These are phyloP conservation scores for Arrhopalites spinosus DNA, from an alignment of 2,888 invertebrate species.

Conservation along the genomic window DNA sequence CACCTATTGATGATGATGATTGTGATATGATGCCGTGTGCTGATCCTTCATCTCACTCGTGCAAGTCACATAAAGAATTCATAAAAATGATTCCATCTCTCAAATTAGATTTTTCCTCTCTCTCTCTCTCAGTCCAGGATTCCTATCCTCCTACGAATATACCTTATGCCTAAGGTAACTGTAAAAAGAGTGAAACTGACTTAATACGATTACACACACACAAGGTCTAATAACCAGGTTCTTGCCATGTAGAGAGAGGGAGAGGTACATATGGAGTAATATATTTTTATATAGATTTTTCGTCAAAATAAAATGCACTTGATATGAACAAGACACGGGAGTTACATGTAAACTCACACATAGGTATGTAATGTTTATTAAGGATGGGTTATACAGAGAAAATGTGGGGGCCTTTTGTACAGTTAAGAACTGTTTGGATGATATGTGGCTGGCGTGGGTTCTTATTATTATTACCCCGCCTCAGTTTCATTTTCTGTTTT, in stretches of 20 bases:
- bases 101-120: slow-evolving; percentile 37
- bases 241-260: too few relatives aligned
- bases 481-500: neutral
- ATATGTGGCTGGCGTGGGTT: too few relatives aligned
- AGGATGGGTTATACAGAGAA: too few relatives aligned
- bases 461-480: neutral
- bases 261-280: too few relatives aligned
- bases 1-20: slow-evolving; percentile 7
- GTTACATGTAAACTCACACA: too few relatives aligned
- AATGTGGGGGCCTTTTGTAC: too few relatives aligned
- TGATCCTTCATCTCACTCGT: slow-evolving; percentile 34
- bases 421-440: too few relatives aligned
- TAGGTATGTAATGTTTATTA: too few relatives aligned
- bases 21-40: slow-evolving; percentile 26
- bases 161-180: neutral
- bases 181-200: neutral
- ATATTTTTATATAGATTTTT: too few relatives aligned
- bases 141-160: neutral
- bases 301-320: too few relatives aligned
- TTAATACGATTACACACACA: neutral
- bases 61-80: slow-evolving; percentile 38
- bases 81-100: slow-evolving; percentile 44
- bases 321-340: too few relatives aligned
- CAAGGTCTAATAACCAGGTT: too few relatives aligned
- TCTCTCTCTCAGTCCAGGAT: neutral